These are phyloP conservation scores for Neoitamus cyanurus DNA, from an alignment of 2,888 invertebrate species.

Conservation along the genomic window DNA sequence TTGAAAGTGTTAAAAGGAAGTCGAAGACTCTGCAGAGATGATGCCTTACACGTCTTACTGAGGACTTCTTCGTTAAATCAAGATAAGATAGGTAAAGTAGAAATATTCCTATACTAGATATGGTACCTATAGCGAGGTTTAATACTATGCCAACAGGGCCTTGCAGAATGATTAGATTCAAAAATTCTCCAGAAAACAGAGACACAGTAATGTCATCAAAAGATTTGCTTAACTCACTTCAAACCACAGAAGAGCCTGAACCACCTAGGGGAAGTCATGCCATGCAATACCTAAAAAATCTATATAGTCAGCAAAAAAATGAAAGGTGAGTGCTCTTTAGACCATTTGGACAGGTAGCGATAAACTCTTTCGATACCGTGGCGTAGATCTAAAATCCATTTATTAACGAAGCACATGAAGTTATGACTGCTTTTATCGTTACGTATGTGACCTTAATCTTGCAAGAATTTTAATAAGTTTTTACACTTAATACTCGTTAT, in stretches of 20 bases:
- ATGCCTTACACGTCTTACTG: not conserved
- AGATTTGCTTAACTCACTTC: not conserved
- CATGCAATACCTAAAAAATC: constrained; percentile 69
- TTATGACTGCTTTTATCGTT: too few species aligned
- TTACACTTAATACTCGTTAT: constrained; percentile 53
- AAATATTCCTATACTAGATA: too few species aligned
- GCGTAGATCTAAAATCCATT: too few species aligned
- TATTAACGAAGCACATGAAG: too few species aligned
- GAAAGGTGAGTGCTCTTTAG: constrained; percentile 67
- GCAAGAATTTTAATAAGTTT: not conserved
- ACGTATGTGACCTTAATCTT: not conserved
- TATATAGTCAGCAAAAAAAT: constrained; percentile 71
- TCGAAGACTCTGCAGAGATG: not conserved
- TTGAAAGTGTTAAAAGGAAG: not conserved
- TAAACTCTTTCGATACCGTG: too few species aligned
- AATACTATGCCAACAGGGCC: not conserved
- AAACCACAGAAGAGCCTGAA: not conserved
- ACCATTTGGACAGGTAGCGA: too few species aligned
- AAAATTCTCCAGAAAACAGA: not conserved
- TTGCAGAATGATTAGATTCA: not conserved
- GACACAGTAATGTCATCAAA: not conserved
- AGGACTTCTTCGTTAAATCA: not conserved
- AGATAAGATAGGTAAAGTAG: not conserved
- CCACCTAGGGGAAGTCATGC: constrained; percentile 69
- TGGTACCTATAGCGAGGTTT: not conserved